These are phyloP conservation scores for Saccopteryx leptura DNA, from an alignment of 2,113 vertebrate species.

Conservation along the genomic window DNA sequence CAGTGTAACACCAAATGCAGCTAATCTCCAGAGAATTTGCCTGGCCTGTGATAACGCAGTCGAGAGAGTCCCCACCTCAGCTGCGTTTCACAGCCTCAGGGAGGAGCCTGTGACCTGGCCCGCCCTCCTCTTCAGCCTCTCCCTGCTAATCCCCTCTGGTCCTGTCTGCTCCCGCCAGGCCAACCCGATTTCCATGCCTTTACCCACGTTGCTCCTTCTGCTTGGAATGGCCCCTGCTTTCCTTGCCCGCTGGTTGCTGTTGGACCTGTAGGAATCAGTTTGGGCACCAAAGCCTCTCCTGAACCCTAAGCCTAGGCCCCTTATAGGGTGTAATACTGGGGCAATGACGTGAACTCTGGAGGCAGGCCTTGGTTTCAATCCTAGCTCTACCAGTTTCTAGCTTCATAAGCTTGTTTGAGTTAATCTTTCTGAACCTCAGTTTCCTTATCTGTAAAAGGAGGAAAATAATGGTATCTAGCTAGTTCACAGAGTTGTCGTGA, in stretches of 20 bases:
- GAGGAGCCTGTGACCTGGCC: neutral
- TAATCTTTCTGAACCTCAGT: conserved; percentile 1
- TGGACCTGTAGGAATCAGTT: neutral
- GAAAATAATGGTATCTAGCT: neutral
- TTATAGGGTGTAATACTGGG: neutral
- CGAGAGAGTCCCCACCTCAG: neutral
- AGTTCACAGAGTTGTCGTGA: neutral
- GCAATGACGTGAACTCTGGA: neutral
- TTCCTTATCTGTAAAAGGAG: conserved; percentile 21
- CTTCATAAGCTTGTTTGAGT: neutral
- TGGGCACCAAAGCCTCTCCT: neutral
- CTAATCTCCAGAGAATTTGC: neutral
- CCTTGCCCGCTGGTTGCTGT: neutral
- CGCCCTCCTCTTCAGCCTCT: neutral
- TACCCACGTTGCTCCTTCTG: neutral
- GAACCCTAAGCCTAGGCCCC: neutral
- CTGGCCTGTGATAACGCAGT: neutral
- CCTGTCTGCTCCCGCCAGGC: neutral
- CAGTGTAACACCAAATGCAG: neutral
- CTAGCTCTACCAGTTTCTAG: neutral
- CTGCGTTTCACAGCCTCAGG: neutral
- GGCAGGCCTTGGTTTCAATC: neutral
- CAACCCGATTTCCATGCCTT: neutral
- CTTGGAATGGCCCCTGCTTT: neutral
- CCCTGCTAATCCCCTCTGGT: neutral